A percentile compares a stretch with the other conserved stretches of the same genome.
Conservation (phyloP, 2,113 vertebrate species). For the Platichthys stellatus region DNA sequence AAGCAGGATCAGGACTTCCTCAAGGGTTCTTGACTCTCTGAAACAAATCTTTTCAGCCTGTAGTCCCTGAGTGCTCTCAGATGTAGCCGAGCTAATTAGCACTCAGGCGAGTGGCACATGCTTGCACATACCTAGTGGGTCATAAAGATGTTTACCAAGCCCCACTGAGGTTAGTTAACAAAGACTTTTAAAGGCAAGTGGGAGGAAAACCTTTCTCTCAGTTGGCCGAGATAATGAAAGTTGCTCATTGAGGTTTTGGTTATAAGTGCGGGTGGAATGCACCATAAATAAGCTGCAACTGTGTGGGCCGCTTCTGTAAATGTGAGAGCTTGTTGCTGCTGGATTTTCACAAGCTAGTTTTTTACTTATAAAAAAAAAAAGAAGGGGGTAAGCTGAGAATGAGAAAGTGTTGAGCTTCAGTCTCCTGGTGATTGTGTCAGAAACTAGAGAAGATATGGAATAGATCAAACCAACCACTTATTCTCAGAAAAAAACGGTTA, state of each 20-base stretch:
- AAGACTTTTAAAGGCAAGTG: slow-evolving; percentile 64
- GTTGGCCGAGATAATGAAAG: slow-evolving; percentile 53
- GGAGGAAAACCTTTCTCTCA: slow-evolving; percentile 56
- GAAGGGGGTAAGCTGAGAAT: too few species aligned
- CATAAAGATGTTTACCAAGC: slow-evolving; percentile 78
- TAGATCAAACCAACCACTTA: too few species aligned
- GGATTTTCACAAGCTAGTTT: slow-evolving; percentile 44
- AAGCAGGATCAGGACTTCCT: slow-evolving; percentile 41
- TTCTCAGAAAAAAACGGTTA: not conserved
- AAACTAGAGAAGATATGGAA: slow-evolving; percentile 31
- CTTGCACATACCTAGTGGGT: slow-evolving; percentile 68
- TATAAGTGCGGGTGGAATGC: slow-evolving; percentile 63
- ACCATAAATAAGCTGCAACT: slow-evolving; percentile 64
- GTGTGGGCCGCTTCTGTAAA: slow-evolving; percentile 60
- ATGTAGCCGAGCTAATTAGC: slow-evolving; percentile 79
- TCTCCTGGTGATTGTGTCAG: slow-evolving; percentile 16
- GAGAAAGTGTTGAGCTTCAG: slow-evolving; percentile 13
- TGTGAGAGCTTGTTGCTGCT: slow-evolving; percentile 62
- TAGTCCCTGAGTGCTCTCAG: slow-evolving; percentile 78
- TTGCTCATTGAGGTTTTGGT: slow-evolving; percentile 74
- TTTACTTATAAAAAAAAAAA: slow-evolving; percentile 11
- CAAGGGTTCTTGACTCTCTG: slow-evolving; percentile 60
- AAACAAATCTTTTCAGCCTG: slow-evolving; percentile 47
- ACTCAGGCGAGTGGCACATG: slow-evolving; percentile 71
- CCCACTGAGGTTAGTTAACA: slow-evolving; percentile 65